A percentile compares a stretch with the other conserved stretches of the same genome.
These are phyloP conservation scores for Chaetops frenatus DNA, from an alignment of 2,113 vertebrate species.

Conservation along the genomic window DNA sequence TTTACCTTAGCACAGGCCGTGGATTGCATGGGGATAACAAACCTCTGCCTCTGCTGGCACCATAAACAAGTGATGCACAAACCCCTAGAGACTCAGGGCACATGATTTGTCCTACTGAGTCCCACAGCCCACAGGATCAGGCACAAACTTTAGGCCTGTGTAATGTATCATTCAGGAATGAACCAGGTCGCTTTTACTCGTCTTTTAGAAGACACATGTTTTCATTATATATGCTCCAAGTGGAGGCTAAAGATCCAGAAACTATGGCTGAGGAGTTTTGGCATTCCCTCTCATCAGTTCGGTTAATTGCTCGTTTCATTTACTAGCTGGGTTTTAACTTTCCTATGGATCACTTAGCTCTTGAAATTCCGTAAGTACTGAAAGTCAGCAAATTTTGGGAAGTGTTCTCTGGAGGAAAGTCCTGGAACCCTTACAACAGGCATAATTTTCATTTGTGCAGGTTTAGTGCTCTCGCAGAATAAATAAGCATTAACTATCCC, in stretches of 20 bases:
- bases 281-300: constrained; percentile 26
- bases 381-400: constrained; percentile 53
- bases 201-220: neutral
- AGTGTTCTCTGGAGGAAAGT: constrained; percentile 53
- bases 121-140: neutral
- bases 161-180: neutral
- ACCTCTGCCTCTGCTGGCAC: neutral
- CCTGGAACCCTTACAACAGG: constrained; percentile 45
- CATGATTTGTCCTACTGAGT: neutral
- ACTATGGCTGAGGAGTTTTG: neutral
- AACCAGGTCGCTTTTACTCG: neutral
- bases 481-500: constrained; percentile 56
- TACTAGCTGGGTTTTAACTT: constrained; percentile 47
- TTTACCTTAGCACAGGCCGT: rapidly evolving
- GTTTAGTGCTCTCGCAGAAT: constrained; percentile 39
- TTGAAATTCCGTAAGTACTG: constrained; percentile 9
- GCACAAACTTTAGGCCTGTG: neutral
- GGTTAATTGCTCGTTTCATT: constrained; percentile 55
- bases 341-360: constrained; percentile 49
- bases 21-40: neutral
- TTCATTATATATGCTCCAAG: neutral
- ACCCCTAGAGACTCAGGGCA: neutral
- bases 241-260: constrained; percentile 28
- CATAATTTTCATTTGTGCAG: constrained; percentile 27
- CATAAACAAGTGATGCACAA: neutral